Base-by-base conservation (phyloP, 2,797 vertebrate species). In the Sebastiscus tertius region DNA sequence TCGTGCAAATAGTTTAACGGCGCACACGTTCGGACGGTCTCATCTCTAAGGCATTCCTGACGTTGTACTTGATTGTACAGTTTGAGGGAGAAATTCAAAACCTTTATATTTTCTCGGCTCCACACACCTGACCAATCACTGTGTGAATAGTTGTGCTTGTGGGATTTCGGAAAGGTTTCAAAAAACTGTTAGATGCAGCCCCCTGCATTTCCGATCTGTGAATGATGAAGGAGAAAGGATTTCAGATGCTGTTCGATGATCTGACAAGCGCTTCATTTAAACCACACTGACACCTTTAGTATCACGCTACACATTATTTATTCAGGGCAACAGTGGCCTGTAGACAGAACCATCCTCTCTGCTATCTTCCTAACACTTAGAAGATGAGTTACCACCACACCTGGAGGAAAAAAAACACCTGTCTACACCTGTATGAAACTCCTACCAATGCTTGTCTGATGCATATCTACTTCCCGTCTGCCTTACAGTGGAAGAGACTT, bases 401-500 rank as follows among this genome's bases (percentile, higher is more conserved):
- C 29, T 59, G n/a, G 12, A 27, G 11, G 24, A 26, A 49, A 11
- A 20, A 73, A 42, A 59, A 2, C 71, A 73, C 29, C 67, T 75
- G 65, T 81, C 77, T 69, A 52, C 74, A 88, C 80, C 81, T 82
- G 82, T 73, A 68, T 60, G 59, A 79, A 89, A 83, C 70, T 83
- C 54, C 42, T 55, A 74, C 70, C 81, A 29, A 14, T 72, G 61
- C 72, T 69, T 80, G 68, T 88, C 85, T 78, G 79, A 74, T 85
- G 69, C 75, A 80, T 68, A 88, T 80, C 81, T 82, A 69, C 80
- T 77, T 76, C 58, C 68, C 79, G 61, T 81, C 80, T 79, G 72
- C 80, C 80, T 89, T 86, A 20, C 66, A 88, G 68, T 71, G 70
- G 78, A 77, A 87, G 42, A 84, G 80, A 83, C 83, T 78, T 60